These are phyloP conservation scores for Geotrypetes seraphini DNA, from an alignment of 2,797 vertebrate genomes.

Conservation along the genomic window DNA sequence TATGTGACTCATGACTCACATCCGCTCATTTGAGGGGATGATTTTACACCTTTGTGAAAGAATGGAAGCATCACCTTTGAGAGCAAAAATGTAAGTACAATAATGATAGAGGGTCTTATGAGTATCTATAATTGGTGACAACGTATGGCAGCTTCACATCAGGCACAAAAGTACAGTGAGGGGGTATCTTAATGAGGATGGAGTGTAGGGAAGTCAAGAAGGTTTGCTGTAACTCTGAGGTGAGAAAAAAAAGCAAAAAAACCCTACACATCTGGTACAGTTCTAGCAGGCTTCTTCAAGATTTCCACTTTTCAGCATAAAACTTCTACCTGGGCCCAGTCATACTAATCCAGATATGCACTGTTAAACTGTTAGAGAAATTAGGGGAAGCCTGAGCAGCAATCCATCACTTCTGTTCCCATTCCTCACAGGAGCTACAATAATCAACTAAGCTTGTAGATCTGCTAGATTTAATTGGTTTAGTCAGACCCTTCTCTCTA, in stretches of 20 bases:
- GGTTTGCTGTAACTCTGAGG: slow-evolving; percentile 32
- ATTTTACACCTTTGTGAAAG: slow-evolving; percentile 43
- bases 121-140: slow-evolving; percentile 58
- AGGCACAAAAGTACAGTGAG: slow-evolving; percentile 48
- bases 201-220: slow-evolving; percentile 32
- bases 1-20: slow-evolving; percentile 39
- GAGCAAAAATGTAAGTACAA: slow-evolving; percentile 41
- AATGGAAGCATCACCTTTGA: slow-evolving; percentile 40
- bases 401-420: slow-evolving; percentile 44
- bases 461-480: slow-evolving; percentile 37
- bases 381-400: slow-evolving; percentile 25
- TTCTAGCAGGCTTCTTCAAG: slow-evolving; percentile 33
- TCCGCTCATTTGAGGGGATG: slow-evolving; percentile 37
- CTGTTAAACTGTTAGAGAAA: slow-evolving; percentile 17
- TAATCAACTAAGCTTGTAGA: slow-evolving; percentile 38
- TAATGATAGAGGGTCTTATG: slow-evolving; percentile 60
- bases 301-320: slow-evolving; percentile 44
- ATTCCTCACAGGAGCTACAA: slow-evolving; percentile 17
- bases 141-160: slow-evolving; percentile 51
- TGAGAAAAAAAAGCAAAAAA: slow-evolving; percentile 33
- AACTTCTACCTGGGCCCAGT: slow-evolving; percentile 36
- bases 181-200: slow-evolving; percentile 52
- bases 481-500: slow-evolving; percentile 36
- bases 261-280: slow-evolving; percentile 31
- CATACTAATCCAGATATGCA: slow-evolving; percentile 33